A percentile compares a stretch with the other conserved stretches of the same genome.
Evolutionary conservation across 2,797 vertebrate species (phyloP).

Genomic region (Tamandua tetradactyla): DNA sequence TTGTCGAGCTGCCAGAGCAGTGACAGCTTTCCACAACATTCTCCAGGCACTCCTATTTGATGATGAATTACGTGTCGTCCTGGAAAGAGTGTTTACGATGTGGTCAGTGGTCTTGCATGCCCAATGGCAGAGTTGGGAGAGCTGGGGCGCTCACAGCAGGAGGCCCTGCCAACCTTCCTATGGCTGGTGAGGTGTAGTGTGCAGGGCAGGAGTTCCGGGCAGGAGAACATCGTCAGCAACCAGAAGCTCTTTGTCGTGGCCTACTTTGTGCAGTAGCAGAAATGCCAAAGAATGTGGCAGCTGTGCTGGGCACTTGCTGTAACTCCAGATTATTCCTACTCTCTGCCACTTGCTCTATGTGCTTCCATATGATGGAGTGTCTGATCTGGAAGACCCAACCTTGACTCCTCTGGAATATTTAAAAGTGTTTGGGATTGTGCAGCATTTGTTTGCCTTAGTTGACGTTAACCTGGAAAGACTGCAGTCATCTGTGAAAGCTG

Average conservation of each 20-base stretch:
- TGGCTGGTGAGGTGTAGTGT: constrained; percentile 82
- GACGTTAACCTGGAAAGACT: constrained; percentile 86
- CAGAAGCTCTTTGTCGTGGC: too few species aligned
- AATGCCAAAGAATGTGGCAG: constrained; percentile 85
- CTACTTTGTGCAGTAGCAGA: constrained; percentile 82
- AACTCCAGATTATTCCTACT: constrained; percentile 84
- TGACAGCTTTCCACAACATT: constrained; percentile 85
- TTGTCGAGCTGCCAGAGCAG: constrained; percentile 84
- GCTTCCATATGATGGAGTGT: constrained; percentile 79
- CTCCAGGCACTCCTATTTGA: constrained; percentile 85
- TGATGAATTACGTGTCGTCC: constrained; percentile 80
- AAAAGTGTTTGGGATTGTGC: constrained; percentile 81
- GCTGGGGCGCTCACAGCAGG: constrained; percentile 81
- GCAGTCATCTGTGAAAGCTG: constrained; percentile 82
- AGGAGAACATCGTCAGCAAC: constrained; percentile 13
- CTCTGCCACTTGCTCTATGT: constrained; percentile 88
- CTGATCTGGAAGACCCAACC: constrained; percentile 78
- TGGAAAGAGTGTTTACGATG: constrained; percentile 87
- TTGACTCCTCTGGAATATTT: constrained; percentile 82
- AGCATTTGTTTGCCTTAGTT: constrained; percentile 87
- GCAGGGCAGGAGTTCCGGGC: constrained; percentile 31
- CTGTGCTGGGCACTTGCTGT: constrained; percentile 88
- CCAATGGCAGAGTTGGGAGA: constrained; percentile 66
- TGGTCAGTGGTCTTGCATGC: constrained; percentile 80
- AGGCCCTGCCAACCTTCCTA: constrained; percentile 84